phyloP scores from a whole-genome alignment of 2,888 invertebrate genomes.

The Platycnemis pennipes region DNA sequence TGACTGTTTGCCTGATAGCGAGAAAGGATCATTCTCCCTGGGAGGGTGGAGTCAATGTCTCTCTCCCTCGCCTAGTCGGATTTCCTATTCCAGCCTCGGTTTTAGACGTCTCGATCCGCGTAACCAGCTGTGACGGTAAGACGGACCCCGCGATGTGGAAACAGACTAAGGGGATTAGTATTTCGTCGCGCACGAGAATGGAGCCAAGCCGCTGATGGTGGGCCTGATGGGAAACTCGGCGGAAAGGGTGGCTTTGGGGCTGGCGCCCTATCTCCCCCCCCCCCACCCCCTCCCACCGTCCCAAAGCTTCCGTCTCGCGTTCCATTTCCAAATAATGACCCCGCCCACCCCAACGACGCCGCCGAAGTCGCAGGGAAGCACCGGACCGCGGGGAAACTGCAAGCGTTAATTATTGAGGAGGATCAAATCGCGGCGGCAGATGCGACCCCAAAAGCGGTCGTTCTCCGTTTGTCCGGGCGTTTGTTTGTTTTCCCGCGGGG shows the following conservation, averaged over 20 bases:
- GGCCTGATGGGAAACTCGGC: no score
- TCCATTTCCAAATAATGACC: slow-evolving; percentile 32
- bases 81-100: not conserved
- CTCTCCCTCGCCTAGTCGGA: no score
- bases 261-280: not conserved
- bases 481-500: slow-evolving; percentile 10
- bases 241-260: not conserved
- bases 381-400: not conserved
- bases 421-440: slow-evolving; percentile 56
- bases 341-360: not conserved
- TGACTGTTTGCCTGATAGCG: no score
- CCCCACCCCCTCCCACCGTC: no score
- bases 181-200: no score
- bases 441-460: slow-evolving; percentile 31
- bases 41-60: no score
- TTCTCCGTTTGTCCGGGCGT: not conserved
- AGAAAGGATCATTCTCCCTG: no score
- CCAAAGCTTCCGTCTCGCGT: not conserved
- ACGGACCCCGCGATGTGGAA: no score
- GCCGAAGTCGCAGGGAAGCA: not conserved
- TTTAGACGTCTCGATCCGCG: not conserved
- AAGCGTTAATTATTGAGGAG: slow-evolving; percentile 49
- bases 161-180: no score
- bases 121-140: no score
- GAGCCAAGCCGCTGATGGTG: no score